A percentile compares a stretch with the other conserved stretches of the same genome.
Conservation (phyloP, 2,797 vertebrate genomes). For the Craterocephalus amniculus region DNA sequence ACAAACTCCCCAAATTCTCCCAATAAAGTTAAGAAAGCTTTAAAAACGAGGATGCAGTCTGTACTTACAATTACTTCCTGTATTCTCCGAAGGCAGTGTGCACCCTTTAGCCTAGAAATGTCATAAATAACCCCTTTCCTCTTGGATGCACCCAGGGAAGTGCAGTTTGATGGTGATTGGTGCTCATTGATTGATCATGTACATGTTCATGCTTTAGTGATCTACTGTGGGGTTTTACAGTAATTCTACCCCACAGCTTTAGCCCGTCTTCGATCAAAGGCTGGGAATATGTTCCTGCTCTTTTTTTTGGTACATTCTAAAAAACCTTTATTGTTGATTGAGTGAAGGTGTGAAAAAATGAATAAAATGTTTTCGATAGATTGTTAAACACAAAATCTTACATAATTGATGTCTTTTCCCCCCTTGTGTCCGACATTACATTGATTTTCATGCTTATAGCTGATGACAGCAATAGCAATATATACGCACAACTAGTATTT, state of each 20-base stretch:
- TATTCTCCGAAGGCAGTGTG: not conserved
- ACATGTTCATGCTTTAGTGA: slow-evolving; percentile 14
- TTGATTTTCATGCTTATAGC: not conserved
- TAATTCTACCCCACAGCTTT: slow-evolving; percentile 7
- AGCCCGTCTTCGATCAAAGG: not conserved
- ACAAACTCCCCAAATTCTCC: not conserved
- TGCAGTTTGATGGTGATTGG: slow-evolving; percentile 31
- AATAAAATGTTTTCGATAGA: not conserved
- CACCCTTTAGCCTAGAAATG: slow-evolving; percentile 25
- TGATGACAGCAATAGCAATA: not conserved
- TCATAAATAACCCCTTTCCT: slow-evolving; percentile 6
- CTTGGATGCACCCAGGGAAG: slow-evolving; percentile 10
- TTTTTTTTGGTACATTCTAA: too few relatives aligned
- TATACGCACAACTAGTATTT: not conserved
- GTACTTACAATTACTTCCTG: slow-evolving; percentile 7
- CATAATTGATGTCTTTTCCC: too few relatives aligned
- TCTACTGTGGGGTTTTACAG: slow-evolving; percentile 4
- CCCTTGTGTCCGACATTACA: not conserved
- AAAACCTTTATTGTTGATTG: too few relatives aligned
- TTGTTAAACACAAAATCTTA: not conserved
- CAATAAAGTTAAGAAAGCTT: not conserved
- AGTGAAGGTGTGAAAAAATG: not conserved
- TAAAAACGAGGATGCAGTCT: not conserved
- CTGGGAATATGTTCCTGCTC: not conserved
- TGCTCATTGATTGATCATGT: slow-evolving; percentile 29